These are phyloP conservation scores for Amblyteles armatorius DNA, from an alignment of 2,888 invertebrate species.

Conservation along the genomic window DNA sequence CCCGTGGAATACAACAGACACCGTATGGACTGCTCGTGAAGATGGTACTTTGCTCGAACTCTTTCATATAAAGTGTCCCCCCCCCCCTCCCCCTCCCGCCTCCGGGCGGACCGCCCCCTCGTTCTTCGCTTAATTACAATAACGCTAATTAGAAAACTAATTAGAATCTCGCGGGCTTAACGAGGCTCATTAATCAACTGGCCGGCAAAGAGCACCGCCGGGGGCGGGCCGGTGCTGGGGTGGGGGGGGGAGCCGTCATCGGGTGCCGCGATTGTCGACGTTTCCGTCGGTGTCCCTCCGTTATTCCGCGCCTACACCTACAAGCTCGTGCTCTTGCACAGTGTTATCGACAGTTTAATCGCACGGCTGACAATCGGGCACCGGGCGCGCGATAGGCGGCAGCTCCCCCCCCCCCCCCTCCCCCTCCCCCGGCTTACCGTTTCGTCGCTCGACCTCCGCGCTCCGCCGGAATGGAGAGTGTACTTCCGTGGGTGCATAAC, in stretches of 20 bases:
- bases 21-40: not conserved
- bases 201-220: slow-evolving; percentile 2
- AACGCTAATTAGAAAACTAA: slow-evolving; percentile 57
- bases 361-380: slow-evolving; percentile 10
- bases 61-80: not conserved
- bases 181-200: slow-evolving; percentile 59
- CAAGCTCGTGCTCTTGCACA: slow-evolving; percentile 12
- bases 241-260: not conserved
- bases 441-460: slow-evolving; percentile 5
- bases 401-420: not conserved
- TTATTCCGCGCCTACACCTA: slow-evolving; percentile 1
- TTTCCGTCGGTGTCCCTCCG: slow-evolving; percentile 15
- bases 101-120: not conserved
- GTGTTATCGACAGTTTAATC: slow-evolving; percentile 40
- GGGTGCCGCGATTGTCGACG: slow-evolving; percentile 21
- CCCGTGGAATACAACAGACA: not conserved
- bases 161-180: slow-evolving; percentile 41
- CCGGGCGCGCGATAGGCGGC: not conserved
- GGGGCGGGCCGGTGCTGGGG: not conserved
- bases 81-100: not conserved
- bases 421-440: not conserved
- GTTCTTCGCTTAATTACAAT: slow-evolving; percentile 47
- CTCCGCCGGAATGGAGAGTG: not conserved
- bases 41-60: not conserved
- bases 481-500: not conserved